Conservation (phyloP, 2,113 vertebrate species). For the Mus spicilegus region DNA sequence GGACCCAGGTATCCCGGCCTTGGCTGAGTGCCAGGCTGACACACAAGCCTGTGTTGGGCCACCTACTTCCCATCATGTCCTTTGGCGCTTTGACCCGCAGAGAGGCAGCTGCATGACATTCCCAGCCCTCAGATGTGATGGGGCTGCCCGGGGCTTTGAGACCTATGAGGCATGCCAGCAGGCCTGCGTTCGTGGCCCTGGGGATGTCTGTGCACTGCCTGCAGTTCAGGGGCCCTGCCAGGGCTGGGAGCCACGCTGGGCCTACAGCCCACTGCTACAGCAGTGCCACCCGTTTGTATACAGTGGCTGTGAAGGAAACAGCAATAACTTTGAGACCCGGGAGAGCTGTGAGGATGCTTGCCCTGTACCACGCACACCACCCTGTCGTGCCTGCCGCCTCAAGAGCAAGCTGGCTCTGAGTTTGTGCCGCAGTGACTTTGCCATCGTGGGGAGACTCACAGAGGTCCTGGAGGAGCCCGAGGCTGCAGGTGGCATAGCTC, state of each 20-base stretch:
- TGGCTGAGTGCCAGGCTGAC: conserved; percentile 89
- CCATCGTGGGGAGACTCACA: conserved; percentile 94
- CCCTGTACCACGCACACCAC: conserved; percentile 89
- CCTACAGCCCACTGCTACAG: conserved; percentile 92
- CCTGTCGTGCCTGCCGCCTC: conserved; percentile 92
- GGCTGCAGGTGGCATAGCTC: conserved; percentile 88
- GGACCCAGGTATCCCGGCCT: conserved; percentile 50
- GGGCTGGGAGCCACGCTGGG: conserved; percentile 94
- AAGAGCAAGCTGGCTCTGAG: conserved; percentile 93
- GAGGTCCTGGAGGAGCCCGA: conserved; percentile 96
- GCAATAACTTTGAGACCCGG: conserved; percentile 94
- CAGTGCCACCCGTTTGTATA: conserved; percentile 95
- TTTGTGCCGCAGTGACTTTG: conserved; percentile 97
- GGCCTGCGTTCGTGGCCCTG: conserved; percentile 89
- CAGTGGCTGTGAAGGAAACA: conserved; percentile 95
- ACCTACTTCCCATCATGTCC: conserved; percentile 86
- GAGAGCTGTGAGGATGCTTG: conserved; percentile 94
- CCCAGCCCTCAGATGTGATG: conserved; percentile 86
- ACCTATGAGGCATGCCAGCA: conserved; percentile 94
- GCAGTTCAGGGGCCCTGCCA: conserved; percentile 96
- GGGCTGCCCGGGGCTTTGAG: conserved; percentile 91
- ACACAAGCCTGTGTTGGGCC: conserved; percentile 87
- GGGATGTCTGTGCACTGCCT: conserved; percentile 91
- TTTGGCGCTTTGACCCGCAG: conserved; percentile 93
- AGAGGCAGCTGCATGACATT: conserved; percentile 92